phyloP scores from a whole-genome alignment of 2,113 vertebrate genomes.

The Misgurnus mizolepis region DNA sequence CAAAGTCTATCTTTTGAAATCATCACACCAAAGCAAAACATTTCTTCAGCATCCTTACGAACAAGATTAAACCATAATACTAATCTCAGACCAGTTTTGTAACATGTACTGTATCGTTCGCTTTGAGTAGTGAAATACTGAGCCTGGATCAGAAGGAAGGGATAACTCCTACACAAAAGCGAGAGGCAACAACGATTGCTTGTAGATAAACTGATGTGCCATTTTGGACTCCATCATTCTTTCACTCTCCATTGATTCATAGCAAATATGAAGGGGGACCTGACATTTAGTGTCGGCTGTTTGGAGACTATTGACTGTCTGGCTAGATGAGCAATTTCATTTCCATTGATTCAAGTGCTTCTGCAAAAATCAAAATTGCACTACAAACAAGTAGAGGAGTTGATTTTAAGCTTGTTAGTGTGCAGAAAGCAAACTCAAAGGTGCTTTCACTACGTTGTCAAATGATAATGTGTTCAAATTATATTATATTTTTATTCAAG shows the following conservation, averaged over 20 bases:
- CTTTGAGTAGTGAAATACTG: slow-evolving; percentile 17
- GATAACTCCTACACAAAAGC: slow-evolving; percentile 43
- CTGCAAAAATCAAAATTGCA: slow-evolving; percentile 44
- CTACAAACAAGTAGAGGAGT: slow-evolving; percentile 20
- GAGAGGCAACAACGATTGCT: slow-evolving; percentile 43
- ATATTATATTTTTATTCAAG: too few species aligned
- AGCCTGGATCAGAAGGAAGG: slow-evolving; percentile 35
- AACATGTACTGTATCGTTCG: neutral
- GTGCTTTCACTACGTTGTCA: neutral
- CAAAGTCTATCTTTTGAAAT: neutral
- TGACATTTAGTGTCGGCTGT: slow-evolving; percentile 53
- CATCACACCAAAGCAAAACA: neutral
- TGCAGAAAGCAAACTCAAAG: slow-evolving; percentile 14
- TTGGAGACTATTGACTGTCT: slow-evolving; percentile 53
- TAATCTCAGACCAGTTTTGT: neutral
- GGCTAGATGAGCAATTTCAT: slow-evolving; percentile 53
- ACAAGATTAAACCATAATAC: neutral
- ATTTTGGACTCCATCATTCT: slow-evolving; percentile 49
- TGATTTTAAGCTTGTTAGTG: slow-evolving; percentile 45
- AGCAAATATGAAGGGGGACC: slow-evolving; percentile 45
- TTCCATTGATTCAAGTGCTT: slow-evolving; percentile 50
- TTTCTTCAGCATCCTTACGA: neutral
- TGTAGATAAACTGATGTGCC: slow-evolving; percentile 52
- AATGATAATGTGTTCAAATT: neutral
- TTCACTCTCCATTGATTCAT: slow-evolving; percentile 49